Base-by-base conservation (phyloP, 53 echinoderm and acorn worm genomes). In the Zoroaster sp. region DNA sequence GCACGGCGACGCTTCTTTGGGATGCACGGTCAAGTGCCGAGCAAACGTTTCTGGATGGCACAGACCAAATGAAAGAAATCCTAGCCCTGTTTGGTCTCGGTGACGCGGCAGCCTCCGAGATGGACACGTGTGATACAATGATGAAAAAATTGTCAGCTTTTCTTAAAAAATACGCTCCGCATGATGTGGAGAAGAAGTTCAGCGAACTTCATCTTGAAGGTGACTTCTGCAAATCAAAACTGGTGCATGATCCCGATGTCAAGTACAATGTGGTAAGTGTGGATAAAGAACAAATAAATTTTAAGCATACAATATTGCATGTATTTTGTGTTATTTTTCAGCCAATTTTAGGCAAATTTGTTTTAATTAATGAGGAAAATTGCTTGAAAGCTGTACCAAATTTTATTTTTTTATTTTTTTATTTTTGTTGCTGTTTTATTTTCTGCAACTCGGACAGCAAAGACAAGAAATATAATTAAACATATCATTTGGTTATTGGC, bases 221-320 rank as follows among this genome's bases (percentile, higher is more conserved):
- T 36, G 52, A 51, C 9, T 31, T 35, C 34, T 34, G 23, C 35
- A 83, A 69, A 20, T 36, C 23, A 1, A 30, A 9, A 21, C 51
- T 30, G 13, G 10, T 83, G 14, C 45, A 80, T 52, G 91, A 91
- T 71, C 88, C 83, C 6, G 91, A 88, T 25, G 36, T 39, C 13
- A 87, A 76, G 53, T 91, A 83, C 13, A 93, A 93, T 77, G 91
- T 88, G 51, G 93, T 91, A 69, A 88, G 91, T 91, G 63, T 40
- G n/a, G 35, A 28, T 2, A 42, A 31, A 20, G 36, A 35, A 47
- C 5, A 20, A 6, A 39, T 7, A 74, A 67, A 9, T 21, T n/a
- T 21, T 28, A 66, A 8, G 9, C 66, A 66, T 55, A 17, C 11
- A 55, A 34, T 55, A 25, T 10, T 34, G 4, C 28, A 13, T 33